Evolutionary conservation across 2,888 invertebrate species (phyloP), one percentile per base, ranked within the genome.

Genomic region (Ophioninae sp.): DNA sequence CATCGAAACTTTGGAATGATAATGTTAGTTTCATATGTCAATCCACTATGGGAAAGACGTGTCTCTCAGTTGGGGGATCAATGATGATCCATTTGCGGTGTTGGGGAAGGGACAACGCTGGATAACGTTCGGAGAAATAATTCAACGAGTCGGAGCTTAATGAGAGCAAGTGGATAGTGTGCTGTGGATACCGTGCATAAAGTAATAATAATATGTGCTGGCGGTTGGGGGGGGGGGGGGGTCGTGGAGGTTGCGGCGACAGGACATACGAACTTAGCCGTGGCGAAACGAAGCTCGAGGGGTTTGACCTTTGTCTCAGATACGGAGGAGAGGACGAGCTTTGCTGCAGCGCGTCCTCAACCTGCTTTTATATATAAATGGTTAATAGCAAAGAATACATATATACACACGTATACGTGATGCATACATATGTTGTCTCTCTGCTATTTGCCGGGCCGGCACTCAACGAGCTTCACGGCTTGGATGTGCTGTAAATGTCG

Each of bases 401-500:
- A 59, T 71, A 64, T 51, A 56, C 17, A 63, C 22, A 63, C 56
- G 44, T 64, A 41, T 39, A 17, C 30, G 58, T 37, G 20, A 71
- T 71, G 22, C 22, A 39, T 72, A 72, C 22, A 44, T n/a, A 51
- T 56, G 23, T 65, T 51, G 20, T 79, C 22, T 79, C 22, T 72
- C 61, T 59, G 78, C 74, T 75, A 56, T 75, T 78, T 41, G 44
- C 51, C 58, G 37, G 56, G 59, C 73, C 23, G 41, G 73, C 67
- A 73, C 68, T 71, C 22, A 82, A 71, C 75, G 56, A 75, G 79
- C 79, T 64, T 63, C 51, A 51, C 75, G 20, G 63, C 56, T 61
- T 56, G 76, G 73, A 64, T 79, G 61, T 69, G 82, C 79, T 74
- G 79, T 67, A 82, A 84, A 84, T 84, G 76, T 82, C 82, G 75